Percentiles rank a stretch among this genome's conserved stretches.
These are phyloP conservation scores for Cygnus atratus DNA, from an alignment of 2,113 vertebrate genomes.

Conservation along the genomic window DNA sequence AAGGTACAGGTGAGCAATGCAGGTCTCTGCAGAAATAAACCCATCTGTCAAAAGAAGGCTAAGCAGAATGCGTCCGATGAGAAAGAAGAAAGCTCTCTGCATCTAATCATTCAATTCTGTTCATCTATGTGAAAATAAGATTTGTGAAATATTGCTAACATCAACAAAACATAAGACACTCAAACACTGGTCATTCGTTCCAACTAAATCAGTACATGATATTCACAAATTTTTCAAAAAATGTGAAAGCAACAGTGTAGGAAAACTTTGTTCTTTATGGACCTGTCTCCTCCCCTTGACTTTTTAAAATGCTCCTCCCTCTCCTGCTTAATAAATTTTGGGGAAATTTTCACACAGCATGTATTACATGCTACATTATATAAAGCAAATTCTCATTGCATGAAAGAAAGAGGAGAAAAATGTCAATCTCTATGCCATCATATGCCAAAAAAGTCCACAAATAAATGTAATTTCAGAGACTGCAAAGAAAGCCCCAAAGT, in stretches of 20 bases:
- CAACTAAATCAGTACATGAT: neutral
- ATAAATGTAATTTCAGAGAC: neutral
- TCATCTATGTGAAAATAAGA: conserved; percentile 13
- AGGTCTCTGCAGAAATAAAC: neutral
- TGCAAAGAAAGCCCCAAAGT: neutral
- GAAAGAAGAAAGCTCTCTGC: neutral
- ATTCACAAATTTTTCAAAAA: neutral
- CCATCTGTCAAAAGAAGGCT: neutral
- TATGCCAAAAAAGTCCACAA: neutral
- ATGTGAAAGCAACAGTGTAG: neutral
- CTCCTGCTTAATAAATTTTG: neutral
- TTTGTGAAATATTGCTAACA: neutral
- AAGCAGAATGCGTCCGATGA: neutral
- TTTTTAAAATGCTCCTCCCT: neutral
- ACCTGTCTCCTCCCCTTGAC: neutral
- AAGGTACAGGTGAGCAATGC: neutral
- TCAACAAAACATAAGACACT: neutral
- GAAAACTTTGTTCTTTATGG: conserved; percentile 2
- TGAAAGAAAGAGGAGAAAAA: neutral
- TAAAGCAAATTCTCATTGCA: neutral
- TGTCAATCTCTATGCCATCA: neutral
- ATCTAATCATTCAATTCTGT: neutral
- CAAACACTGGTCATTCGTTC: neutral
- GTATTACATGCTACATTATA: neutral
- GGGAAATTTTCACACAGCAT: neutral